These are phyloP conservation scores for Ctena decussata DNA, from an alignment of 2,888 invertebrate genomes.

Conservation along the genomic window DNA sequence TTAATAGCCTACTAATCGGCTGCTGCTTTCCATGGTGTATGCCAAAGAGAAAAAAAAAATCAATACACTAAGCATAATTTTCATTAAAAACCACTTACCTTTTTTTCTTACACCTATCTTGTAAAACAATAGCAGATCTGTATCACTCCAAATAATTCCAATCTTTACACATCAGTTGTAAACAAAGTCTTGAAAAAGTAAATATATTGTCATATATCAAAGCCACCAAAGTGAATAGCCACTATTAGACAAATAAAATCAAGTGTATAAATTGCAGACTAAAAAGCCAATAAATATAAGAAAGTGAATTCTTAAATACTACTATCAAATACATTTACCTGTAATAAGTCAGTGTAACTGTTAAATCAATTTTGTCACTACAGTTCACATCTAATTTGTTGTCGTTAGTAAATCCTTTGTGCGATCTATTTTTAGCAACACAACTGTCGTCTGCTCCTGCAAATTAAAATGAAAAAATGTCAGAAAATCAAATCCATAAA, in stretches of 20 bases:
- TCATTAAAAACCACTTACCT: too few species aligned
- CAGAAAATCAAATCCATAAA: neutral
- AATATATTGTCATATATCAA: conserved; percentile 8
- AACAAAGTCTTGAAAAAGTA: neutral
- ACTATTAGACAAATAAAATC: neutral
- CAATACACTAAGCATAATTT: too few species aligned
- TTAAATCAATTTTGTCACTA: conserved; percentile 56
- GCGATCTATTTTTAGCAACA: conserved; percentile 64
- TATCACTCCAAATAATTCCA: neutral
- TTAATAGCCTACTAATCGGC: too few species aligned
- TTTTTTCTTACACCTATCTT: neutral
- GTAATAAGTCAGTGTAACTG: conserved; percentile 30
- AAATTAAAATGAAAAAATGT: neutral
- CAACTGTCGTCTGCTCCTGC: conserved; percentile 47
- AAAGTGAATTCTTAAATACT: conserved; percentile 14
- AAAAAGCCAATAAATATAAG: conserved; percentile 11
- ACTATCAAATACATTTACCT: conserved; percentile 14
- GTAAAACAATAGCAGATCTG: neutral
- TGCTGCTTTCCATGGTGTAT: too few species aligned
- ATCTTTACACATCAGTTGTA: neutral
- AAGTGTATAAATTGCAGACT: conserved; percentile 1
- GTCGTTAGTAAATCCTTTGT: conserved; percentile 52
- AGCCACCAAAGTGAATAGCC: neutral
- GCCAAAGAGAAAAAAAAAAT: too few species aligned
- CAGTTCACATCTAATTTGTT: conserved; percentile 52